These are phyloP conservation scores for Stramonita haemastoma DNA, from an alignment of 2,888 invertebrate species.

Conservation along the genomic window DNA sequence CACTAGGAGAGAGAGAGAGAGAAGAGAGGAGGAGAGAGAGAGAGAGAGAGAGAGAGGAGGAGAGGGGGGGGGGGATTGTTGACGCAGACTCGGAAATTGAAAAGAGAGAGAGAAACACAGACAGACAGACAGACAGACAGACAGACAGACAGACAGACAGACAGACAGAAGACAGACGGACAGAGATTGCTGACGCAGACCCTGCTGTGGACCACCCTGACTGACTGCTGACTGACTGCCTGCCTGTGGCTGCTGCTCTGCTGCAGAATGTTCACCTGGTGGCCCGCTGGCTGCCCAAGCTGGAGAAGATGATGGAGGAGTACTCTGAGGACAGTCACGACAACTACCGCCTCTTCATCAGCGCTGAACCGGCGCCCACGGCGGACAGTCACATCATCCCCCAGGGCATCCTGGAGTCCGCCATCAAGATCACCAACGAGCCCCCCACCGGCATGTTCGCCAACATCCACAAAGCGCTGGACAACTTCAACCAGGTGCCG, in stretches of 20 bases:
- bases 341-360: constrained; percentile 92
- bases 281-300: constrained; percentile 91
- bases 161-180: not conserved
- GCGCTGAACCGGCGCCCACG: constrained; percentile 94
- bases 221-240: too few species aligned
- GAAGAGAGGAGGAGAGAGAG: too few species aligned
- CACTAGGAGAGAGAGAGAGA: too few species aligned
- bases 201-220: too few species aligned
- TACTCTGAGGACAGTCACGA: constrained; percentile 88
- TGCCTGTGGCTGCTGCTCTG: too few species aligned
- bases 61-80: too few species aligned
- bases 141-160: not conserved
- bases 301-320: constrained; percentile 94
- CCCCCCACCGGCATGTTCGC: constrained; percentile 98
- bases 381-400: constrained; percentile 94
- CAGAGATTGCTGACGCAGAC: not conserved
- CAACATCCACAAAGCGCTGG: constrained; percentile 95
- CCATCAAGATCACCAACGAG: constrained; percentile 98
- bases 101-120: not conserved
- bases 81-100: too few species aligned
- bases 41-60: not conserved
- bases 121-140: not conserved
- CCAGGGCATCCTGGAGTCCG: constrained; percentile 95
- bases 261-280: constrained; percentile 95
- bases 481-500: constrained; percentile 89